These are phyloP conservation scores for Ectropis grisescens DNA, from an alignment of 1,140 invertebrate genomes.

Conservation along the genomic window DNA sequence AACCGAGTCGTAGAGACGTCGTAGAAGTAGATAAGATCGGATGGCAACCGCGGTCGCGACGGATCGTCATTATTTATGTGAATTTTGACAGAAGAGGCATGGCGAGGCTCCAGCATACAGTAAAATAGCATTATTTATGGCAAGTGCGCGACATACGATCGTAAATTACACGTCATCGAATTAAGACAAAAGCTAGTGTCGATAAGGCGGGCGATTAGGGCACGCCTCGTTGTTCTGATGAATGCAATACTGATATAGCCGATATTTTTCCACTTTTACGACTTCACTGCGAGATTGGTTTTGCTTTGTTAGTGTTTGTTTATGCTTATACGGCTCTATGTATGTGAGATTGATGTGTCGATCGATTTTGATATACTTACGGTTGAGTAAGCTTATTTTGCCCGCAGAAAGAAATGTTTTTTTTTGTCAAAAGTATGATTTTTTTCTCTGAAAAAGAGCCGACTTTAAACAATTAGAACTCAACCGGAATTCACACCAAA, in stretches of 20 bases:
- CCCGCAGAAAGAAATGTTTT: too few species aligned
- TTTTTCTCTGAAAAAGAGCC: too few species aligned
- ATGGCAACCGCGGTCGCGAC: too few species aligned
- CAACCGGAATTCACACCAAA: too few species aligned
- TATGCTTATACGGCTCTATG: not conserved
- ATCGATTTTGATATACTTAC: too few species aligned
- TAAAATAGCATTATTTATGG: constrained; percentile 59
- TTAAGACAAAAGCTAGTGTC: constrained; percentile 57
- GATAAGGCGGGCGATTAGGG: constrained; percentile 49
- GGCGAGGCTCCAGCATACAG: constrained; percentile 34
- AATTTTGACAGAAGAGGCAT: constrained; percentile 53
- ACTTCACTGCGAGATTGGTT: constrained; percentile 30
- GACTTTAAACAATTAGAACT: too few species aligned
- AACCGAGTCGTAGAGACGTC: constrained; percentile 51
- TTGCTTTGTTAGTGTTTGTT: constrained; percentile 1
- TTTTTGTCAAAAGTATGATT: too few species aligned
- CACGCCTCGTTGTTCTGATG: constrained; percentile 42
- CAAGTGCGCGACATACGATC: constrained; percentile 27
- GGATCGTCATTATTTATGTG: constrained; percentile 60
- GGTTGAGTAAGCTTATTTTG: too few species aligned
- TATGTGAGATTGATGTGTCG: not conserved
- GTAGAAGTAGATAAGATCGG: constrained; percentile 48
- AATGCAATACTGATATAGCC: constrained; percentile 38
- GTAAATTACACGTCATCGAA: constrained; percentile 57
- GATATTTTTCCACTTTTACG: constrained; percentile 49